Evolutionary conservation across 23 tunicate species (phyloP).

Genomic region (Halocynthia roretzi): DNA sequence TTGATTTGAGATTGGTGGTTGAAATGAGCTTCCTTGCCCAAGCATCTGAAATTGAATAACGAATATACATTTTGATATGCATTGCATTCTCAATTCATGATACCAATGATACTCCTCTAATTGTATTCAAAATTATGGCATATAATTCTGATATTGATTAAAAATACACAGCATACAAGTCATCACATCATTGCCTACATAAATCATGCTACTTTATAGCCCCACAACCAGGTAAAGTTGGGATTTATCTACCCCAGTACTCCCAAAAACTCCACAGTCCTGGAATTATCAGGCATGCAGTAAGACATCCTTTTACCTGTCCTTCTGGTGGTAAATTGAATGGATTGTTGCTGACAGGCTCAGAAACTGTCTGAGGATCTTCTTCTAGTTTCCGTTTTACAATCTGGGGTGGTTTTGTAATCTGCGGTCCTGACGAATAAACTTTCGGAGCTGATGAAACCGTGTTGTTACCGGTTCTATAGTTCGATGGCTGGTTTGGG

Average conservation of each 20-base stretch:
- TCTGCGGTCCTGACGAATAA: slow-evolving; percentile 2
- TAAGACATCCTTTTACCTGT: not conserved
- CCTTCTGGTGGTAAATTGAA: not conserved
- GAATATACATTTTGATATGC: too few relatives aligned
- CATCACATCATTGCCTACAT: too few relatives aligned
- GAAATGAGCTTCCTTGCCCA: not conserved
- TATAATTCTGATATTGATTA: too few relatives aligned
- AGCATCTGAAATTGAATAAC: too few relatives aligned
- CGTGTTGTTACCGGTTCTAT: not conserved
- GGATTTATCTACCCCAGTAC: too few relatives aligned
- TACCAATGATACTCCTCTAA: too few relatives aligned
- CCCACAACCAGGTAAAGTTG: too few relatives aligned
- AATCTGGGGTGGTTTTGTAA: slow-evolving; percentile 22
- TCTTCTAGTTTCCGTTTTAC: not conserved
- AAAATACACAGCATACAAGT: too few relatives aligned
- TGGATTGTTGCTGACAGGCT: not conserved
- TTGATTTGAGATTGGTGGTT: not conserved
- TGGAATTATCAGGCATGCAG: not conserved
- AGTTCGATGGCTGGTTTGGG: not conserved
- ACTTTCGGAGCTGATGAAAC: slow-evolving; percentile 4
- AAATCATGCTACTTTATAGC: too few relatives aligned
- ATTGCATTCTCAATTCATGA: too few relatives aligned
- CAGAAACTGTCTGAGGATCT: not conserved
- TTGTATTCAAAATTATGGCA: too few relatives aligned
- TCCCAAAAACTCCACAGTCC: not conserved